Evolutionary conservation across 2,888 invertebrate species (phyloP), one percentile per base, ranked within the genome.

Genomic region (Pegoplata infirma): DNA sequence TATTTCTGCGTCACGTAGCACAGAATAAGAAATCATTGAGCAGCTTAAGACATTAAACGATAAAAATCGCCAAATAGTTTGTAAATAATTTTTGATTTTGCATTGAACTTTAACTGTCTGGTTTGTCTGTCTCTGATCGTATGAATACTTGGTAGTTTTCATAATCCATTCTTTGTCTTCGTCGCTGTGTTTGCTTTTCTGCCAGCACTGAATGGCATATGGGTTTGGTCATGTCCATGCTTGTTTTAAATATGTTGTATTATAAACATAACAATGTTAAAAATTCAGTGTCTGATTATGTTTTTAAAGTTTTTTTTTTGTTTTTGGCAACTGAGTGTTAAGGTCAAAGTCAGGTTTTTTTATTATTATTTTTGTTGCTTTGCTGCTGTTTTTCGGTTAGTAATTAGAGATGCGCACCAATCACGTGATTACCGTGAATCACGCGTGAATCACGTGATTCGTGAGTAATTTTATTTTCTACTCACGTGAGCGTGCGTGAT

Each of bases 331-430:
- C 32, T 66, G 40, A 80, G 75, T 78, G 81, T 81, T 81, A 81
- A 80, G 82, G 82, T 81, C 82, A 82, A 82, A 87, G 86, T 86
- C 87, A 85, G 82, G 82, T 83, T 85, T 84, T 83, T 36, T 63
- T n/a, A n/a, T n/a, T n/a, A n/a, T n/a, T n/a, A n/a, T n/a, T n/a
- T 68, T 49, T 67, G 16, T 63, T 47, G 36, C 55, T 58, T 40
- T 56, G 8, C 40, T 49, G 17, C 17, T 58, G 53, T 56, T 19
- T n/a, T n/a, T n/a, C n/a, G n/a, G n/a, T n/a, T n/a, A n/a, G n/a
- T n/a, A n/a, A n/a, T n/a, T n/a, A n/a, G n/a, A n/a, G n/a, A n/a
- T n/a, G n/a, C n/a, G n/a, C n/a, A n/a, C n/a, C n/a, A n/a, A n/a
- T n/a, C n/a, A n/a, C n/a, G n/a, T n/a, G n/a, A n/a, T n/a, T n/a